phyloP scores from a whole-genome alignment of 2,888 invertebrate genomes.

The Pelosia muscerda region DNA sequence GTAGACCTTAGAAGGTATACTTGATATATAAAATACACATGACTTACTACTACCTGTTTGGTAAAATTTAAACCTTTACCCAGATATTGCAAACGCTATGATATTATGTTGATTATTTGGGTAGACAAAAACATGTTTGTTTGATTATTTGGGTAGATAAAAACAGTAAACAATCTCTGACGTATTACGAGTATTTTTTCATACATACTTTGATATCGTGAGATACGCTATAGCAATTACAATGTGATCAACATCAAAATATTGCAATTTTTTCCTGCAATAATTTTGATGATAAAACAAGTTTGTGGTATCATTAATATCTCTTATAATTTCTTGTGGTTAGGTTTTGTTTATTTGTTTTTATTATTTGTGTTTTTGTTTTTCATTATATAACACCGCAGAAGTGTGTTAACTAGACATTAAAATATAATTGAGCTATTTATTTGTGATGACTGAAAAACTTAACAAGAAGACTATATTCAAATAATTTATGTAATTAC shows the following conservation, averaged over 20 bases:
- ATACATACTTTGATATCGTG: neutral
- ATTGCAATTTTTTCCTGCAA: slow-evolving; percentile 5
- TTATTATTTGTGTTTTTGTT: neutral
- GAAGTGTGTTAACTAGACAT: neutral
- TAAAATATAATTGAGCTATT: neutral
- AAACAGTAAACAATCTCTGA: neutral
- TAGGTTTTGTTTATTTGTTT: neutral
- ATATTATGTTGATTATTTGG: neutral
- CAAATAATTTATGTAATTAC: neutral
- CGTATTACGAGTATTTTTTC: neutral
- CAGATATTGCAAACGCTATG: no score
- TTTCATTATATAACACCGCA: neutral
- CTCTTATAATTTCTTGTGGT: slow-evolving; percentile 3
- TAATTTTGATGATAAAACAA: neutral
- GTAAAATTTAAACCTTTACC: no score
- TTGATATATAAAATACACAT: no score
- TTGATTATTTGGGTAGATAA: no score
- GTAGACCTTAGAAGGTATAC: no score
- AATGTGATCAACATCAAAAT: neutral
- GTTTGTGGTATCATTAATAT: slow-evolving; percentile 2
- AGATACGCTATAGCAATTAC: neutral
- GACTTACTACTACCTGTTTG: no score
- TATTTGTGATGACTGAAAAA: slow-evolving; percentile 4
- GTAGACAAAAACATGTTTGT: neutral
- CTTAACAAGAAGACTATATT: neutral